These are phyloP conservation scores for Xenops minutus DNA, from an alignment of 2,797 vertebrate genomes.

Conservation along the genomic window DNA sequence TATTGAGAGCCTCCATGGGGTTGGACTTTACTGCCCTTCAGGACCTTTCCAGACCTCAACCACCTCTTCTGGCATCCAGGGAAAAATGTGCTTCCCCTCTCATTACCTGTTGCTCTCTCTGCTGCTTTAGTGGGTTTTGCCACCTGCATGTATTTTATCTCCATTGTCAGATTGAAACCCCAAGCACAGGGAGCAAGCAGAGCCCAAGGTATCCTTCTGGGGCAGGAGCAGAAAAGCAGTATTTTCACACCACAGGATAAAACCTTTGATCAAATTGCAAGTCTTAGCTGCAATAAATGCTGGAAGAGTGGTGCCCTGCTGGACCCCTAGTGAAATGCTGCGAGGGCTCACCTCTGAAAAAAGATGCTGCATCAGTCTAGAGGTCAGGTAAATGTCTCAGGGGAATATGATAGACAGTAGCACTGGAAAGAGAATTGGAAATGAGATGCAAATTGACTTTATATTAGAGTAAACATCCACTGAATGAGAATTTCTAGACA, in stretches of 20 bases:
- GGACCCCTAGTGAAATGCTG: background rate
- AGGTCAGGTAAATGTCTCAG: background rate
- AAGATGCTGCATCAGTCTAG: background rate
- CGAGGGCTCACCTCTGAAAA: background rate
- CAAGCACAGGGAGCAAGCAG: fast-evolving
- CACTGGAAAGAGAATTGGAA: background rate
- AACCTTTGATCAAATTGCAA: background rate
- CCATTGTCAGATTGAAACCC: background rate
- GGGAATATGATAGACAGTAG: background rate
- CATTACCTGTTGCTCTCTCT: background rate
- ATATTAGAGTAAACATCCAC: background rate
- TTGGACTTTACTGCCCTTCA: background rate
- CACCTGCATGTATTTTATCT: fast-evolving
- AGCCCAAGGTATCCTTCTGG: background rate
- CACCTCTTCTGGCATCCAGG: background rate
- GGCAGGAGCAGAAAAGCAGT: background rate
- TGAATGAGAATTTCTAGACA: background rate
- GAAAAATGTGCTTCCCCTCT: background rate
- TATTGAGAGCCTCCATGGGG: fast-evolving
- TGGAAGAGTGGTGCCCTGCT: background rate
- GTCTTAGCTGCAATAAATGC: background rate
- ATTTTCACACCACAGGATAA: background rate
- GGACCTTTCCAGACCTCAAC: background rate
- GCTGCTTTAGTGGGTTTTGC: background rate
- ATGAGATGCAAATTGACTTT: background rate